Evolutionary conservation across 1,140 invertebrate species (phyloP).

Genomic region (Hypothenemus hampei): DNA sequence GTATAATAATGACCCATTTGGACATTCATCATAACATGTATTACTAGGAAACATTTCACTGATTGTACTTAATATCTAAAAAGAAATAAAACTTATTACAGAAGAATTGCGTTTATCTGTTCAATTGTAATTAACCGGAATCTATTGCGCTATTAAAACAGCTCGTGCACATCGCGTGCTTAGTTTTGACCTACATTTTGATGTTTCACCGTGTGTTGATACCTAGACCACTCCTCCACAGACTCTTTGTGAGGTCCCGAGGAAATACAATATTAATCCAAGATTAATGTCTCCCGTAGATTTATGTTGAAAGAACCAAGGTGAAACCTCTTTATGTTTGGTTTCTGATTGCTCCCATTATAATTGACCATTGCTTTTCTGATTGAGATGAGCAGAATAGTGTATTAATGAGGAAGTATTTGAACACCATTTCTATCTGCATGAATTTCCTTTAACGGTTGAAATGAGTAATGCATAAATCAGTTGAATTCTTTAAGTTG

Average conservation of each 20-base stretch:
- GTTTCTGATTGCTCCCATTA: not conserved
- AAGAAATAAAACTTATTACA: slow-evolving; percentile 28
- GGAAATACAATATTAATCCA: not conserved
- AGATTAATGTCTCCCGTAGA: slow-evolving; percentile 10
- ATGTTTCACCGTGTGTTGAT: slow-evolving; percentile 34
- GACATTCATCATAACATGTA: slow-evolving; percentile 25
- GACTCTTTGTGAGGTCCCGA: slow-evolving; percentile 15
- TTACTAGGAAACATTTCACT: slow-evolving; percentile 26
- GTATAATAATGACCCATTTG: slow-evolving; percentile 17
- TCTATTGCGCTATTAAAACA: slow-evolving; percentile 1
- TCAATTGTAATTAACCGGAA: slow-evolving; percentile 1
- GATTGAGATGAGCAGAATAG: no score
- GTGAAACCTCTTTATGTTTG: not conserved
- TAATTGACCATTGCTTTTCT: no score
- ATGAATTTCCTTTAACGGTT: no score
- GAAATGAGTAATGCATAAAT: no score
- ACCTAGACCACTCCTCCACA: slow-evolving; percentile 14
- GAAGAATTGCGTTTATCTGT: slow-evolving; percentile 2
- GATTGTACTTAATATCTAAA: slow-evolving; percentile 21
- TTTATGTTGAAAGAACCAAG: slow-evolving; percentile 6
- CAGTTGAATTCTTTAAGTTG: no score
- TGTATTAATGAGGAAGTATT: no score
- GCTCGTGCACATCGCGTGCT: slow-evolving; percentile 38
- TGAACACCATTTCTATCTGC: no score
- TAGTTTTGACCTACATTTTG: slow-evolving; percentile 37